These are phyloP conservation scores for Garra rufa DNA, from an alignment of 2,113 vertebrate species.

Conservation along the genomic window DNA sequence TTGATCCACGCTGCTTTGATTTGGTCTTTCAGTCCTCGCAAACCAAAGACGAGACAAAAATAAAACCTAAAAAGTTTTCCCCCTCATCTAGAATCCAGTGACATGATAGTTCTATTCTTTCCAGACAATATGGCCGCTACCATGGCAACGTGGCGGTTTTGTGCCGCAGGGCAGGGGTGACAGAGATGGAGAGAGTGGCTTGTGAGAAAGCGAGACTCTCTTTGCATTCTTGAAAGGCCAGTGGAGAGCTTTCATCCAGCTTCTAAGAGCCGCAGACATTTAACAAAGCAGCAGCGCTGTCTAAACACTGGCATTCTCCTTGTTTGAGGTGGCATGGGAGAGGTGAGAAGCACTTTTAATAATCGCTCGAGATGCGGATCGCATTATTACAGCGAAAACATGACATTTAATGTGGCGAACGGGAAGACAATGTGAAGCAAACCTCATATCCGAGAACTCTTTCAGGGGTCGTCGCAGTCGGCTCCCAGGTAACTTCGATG, in stretches of 20 bases:
- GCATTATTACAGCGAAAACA: not conserved
- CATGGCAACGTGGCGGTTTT: slow-evolving; percentile 70
- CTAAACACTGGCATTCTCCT: not conserved
- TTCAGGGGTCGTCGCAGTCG: slow-evolving; percentile 82
- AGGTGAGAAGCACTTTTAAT: slow-evolving; percentile 28
- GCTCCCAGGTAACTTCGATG: slow-evolving; percentile 87
- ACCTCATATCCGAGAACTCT: slow-evolving; percentile 95
- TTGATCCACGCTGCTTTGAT: slow-evolving; percentile 34
- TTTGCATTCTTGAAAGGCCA: slow-evolving; percentile 67
- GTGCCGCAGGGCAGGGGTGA: slow-evolving; percentile 69
- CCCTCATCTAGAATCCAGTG: slow-evolving; percentile 51
- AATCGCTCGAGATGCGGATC: not conserved
- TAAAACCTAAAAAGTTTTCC: slow-evolving; percentile 54
- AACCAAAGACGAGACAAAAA: slow-evolving; percentile 34
- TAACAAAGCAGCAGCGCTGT: slow-evolving; percentile 16
- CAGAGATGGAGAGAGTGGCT: slow-evolving; percentile 66
- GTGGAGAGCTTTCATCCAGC: slow-evolving; percentile 54
- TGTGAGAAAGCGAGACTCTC: slow-evolving; percentile 57
- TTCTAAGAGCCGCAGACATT: slow-evolving; percentile 35
- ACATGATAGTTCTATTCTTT: slow-evolving; percentile 61
- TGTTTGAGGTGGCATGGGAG: slow-evolving; percentile 9
- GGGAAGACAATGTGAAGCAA: slow-evolving; percentile 37
- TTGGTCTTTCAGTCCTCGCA: not conserved
- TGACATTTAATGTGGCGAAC: not conserved
- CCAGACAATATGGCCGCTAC: slow-evolving; percentile 67